Evolutionary conservation across 2,888 invertebrate genomes (phyloP).

Genomic region (Drosophila algonquin): DNA sequence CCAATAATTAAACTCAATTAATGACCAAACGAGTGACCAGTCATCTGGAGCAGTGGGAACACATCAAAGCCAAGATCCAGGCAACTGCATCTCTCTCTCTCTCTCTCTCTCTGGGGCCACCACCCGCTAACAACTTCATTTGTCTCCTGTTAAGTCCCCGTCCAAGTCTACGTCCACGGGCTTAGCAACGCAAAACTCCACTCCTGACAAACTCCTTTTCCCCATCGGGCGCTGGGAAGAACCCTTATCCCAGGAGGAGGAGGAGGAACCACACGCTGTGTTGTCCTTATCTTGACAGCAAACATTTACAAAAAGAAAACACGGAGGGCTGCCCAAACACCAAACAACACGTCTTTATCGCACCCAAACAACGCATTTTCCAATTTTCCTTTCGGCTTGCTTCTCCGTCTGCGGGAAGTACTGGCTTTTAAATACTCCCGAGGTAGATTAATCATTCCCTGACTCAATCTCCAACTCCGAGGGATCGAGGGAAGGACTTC

Average conservation of each 20-base stretch:
- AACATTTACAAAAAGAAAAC: slow-evolving; percentile 73
- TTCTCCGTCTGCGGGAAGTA: slow-evolving; percentile 32
- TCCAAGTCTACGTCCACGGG: slow-evolving; percentile 39
- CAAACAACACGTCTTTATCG: slow-evolving; percentile 69
- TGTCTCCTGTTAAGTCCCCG: slow-evolving; percentile 70
- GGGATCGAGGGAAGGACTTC: neutral
- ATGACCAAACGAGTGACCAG: slow-evolving; percentile 58
- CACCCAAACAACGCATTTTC: slow-evolving; percentile 65
- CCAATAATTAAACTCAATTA: slow-evolving; percentile 74
- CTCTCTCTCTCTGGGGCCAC: slow-evolving; percentile 11
- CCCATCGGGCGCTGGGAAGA: neutral
- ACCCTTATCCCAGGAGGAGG: slow-evolving; percentile 18
- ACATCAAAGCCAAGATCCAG: slow-evolving; percentile 54
- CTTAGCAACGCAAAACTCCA: slow-evolving; percentile 29
- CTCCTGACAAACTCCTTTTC: slow-evolving; percentile 54
- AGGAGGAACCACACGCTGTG: slow-evolving; percentile 65
- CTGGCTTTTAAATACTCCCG: slow-evolving; percentile 75
- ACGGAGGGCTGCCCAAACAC: neutral
- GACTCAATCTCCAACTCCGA: slow-evolving; percentile 41
- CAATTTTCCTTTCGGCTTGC: slow-evolving; percentile 60
- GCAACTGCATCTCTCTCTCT: slow-evolving; percentile 14
- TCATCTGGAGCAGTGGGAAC: slow-evolving; percentile 53
- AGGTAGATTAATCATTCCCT: slow-evolving; percentile 75
- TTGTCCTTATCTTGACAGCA: slow-evolving; percentile 76
- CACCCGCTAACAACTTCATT: slow-evolving; percentile 70